Base-by-base conservation (phyloP, 2,113 vertebrate genomes). In the Alethe castanea region DNA sequence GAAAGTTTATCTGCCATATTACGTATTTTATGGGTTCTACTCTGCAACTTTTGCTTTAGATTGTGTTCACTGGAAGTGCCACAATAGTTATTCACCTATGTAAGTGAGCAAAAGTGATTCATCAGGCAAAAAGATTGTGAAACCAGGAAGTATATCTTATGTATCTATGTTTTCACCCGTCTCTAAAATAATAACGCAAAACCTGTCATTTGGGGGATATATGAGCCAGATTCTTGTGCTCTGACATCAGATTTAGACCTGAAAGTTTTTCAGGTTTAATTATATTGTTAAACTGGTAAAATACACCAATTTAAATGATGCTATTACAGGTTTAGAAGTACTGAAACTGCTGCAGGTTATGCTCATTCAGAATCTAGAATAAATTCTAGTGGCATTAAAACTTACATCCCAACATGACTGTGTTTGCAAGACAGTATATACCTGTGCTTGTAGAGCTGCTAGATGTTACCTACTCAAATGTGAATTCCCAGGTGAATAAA, bases 241-340 rank as follows among this genome's bases (percentile, higher is more conserved):
- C 67, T 90, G 88, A 88, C 74, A 94, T 95, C 79, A 96, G 67
- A 77, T 86, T 88, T 67, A 96, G 42, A 93, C 61, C 52, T 90
- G 81, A 92, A 94, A 66, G n/a, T 44, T 86, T 92, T 57, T 56
- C 64, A 88, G 24, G 31, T 74, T 81, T 95, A 96, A 93, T 94
- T 91, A 86, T 36, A 74, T 72, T 57, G 29, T 92, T 94, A 64
- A 90, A 78, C 29, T 38, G n/a, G 56, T 52, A 93, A 94, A 94
- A 78, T 76, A 67, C 36, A 60, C 85, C 56, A 42, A 36, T 78
- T n/a, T 73, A 92, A 90, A 88, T 62, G 31, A 35, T 0, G 3
- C 42, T 78, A 40, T 80, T 67, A 60, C 42, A 33, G 5, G 62
- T 93, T 83, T 88, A 36, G 60, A 92, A 88, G 48, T 52, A 64